phyloP scores from a whole-genome alignment of 1,140 invertebrate species.

The Antheraea pernyi region DNA sequence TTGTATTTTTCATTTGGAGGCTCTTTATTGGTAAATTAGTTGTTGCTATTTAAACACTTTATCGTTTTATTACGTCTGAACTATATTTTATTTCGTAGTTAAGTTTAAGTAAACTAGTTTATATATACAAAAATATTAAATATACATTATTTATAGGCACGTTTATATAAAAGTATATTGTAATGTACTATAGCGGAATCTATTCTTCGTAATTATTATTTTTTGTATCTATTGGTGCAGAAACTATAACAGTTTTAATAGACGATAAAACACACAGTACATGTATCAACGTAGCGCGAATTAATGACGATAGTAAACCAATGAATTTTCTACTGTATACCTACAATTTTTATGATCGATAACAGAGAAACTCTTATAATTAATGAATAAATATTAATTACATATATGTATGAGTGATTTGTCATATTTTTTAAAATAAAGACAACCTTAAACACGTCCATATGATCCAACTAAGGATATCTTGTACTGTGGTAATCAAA shows the following conservation, averaged over 20 bases:
- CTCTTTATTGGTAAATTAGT: slow-evolving; percentile 59
- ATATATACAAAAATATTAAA: neutral
- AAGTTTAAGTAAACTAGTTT: slow-evolving; percentile 5
- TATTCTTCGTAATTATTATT: neutral
- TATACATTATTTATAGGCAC: neutral
- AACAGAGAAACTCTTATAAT: too few species aligned
- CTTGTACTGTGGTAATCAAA: too few species aligned
- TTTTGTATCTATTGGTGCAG: neutral
- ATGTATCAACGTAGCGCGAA: too few species aligned
- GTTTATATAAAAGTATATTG: neutral
- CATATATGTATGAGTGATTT: too few species aligned
- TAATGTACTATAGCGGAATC: slow-evolving; percentile 4
- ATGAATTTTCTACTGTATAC: too few species aligned
- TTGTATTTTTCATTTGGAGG: slow-evolving; percentile 48
- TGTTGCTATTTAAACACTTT: slow-evolving; percentile 73
- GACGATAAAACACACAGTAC: too few species aligned
- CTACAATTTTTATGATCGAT: too few species aligned
- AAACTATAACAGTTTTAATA: neutral
- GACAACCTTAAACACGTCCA: too few species aligned
- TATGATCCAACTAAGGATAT: too few species aligned
- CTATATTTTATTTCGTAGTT: slow-evolving; percentile 41
- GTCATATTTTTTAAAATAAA: too few species aligned
- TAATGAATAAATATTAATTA: too few species aligned
- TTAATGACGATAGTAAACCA: too few species aligned
- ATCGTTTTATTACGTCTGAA: slow-evolving; percentile 35